phyloP scores from a whole-genome alignment of 2,797 vertebrate species.

The Schizothorax lantsangensis region DNA sequence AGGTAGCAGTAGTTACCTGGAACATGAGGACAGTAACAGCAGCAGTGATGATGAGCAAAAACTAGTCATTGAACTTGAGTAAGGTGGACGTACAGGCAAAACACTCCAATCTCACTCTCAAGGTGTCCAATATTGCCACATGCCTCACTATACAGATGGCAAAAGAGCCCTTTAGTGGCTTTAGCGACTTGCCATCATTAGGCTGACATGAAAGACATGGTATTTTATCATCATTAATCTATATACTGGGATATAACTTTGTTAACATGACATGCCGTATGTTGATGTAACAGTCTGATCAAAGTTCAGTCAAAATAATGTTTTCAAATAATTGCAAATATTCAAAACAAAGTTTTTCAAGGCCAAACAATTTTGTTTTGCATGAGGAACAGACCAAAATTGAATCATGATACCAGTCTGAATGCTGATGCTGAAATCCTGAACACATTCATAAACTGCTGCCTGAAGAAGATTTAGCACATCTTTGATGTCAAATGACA shows the following conservation, averaged over 20 bases:
- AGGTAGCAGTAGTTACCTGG: conserved; percentile 64
- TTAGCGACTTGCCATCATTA: neutral
- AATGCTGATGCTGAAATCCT: neutral
- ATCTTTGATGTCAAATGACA: neutral
- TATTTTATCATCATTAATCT: neutral
- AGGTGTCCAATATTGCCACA: neutral
- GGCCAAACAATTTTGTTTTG: neutral
- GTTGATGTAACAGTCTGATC: neutral
- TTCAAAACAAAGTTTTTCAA: neutral
- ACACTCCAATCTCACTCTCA: neutral
- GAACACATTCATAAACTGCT: neutral
- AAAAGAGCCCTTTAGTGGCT: neutral
- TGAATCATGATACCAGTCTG: neutral
- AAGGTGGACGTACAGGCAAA: neutral
- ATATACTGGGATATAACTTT: neutral
- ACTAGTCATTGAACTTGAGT: conserved; percentile 80
- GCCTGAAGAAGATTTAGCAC: neutral
- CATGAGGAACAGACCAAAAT: neutral
- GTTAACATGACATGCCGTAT: neutral
- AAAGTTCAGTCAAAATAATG: neutral
- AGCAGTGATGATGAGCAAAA: conserved; percentile 82
- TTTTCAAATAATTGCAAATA: neutral
- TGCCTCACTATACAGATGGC: neutral
- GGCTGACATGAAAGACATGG: neutral
- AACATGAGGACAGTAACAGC: conserved; percentile 72